Conservation (phyloP, 2,888 invertebrate species). For the Drosophila melanosoma region DNA sequence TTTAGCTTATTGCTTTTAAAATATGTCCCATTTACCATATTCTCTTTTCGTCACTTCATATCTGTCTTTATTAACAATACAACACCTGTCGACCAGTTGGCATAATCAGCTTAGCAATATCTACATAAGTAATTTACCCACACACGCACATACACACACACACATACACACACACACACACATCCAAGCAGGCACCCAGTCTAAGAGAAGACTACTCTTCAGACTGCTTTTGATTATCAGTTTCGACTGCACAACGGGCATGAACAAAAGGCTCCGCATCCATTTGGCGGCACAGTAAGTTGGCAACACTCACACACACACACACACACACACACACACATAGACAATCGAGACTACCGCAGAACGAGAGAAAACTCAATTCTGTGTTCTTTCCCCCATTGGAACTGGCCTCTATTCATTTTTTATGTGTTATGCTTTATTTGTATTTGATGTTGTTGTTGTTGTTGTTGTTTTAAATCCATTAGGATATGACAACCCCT, state of each 20-base stretch:
- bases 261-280: slow-evolving; percentile 43
- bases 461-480: slow-evolving; percentile 74
- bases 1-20: neutral
- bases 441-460: slow-evolving; percentile 57
- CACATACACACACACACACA: neutral
- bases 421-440: slow-evolving; percentile 64
- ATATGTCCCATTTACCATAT: neutral
- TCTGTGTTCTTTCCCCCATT: slow-evolving; percentile 9
- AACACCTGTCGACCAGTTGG: slow-evolving; percentile 2
- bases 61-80: neutral
- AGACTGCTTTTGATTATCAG: slow-evolving; percentile 5
- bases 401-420: slow-evolving; percentile 34
- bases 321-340: neutral
- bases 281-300: slow-evolving; percentile 47
- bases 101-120: slow-evolving; percentile 29
- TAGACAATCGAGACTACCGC: neutral
- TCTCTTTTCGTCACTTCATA: neutral
- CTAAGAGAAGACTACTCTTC: slow-evolving; percentile 3
- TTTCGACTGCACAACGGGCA: slow-evolving; percentile 17
- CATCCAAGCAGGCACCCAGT: slow-evolving; percentile 4
- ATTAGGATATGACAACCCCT: slow-evolving; percentile 81
- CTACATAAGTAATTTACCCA: slow-evolving; percentile 33
- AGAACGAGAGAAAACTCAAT: slow-evolving; percentile 12
- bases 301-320: slow-evolving; percentile 18
- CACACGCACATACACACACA: slow-evolving; percentile 4